Evolutionary conservation across 2,113 vertebrate species (phyloP).

Genomic region (Psettodes erumei): DNA sequence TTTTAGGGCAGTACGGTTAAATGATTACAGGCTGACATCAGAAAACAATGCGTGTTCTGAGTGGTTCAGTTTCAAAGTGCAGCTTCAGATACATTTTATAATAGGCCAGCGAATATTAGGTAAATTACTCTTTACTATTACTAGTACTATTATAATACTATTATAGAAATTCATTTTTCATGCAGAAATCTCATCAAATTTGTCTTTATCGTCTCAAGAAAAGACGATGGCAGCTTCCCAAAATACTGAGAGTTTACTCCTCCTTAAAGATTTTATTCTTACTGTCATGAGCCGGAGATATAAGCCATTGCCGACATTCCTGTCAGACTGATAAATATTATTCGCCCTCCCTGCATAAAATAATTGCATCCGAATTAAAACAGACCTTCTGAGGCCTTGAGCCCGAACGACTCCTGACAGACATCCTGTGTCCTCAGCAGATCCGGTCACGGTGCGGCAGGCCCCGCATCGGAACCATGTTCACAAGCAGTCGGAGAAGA

Average conservation of each 20-base stretch:
- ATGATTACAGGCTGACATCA: background rate
- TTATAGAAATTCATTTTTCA: background rate
- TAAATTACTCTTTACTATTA: background rate
- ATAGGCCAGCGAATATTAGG: background rate
- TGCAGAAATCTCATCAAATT: background rate
- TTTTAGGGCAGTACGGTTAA: background rate
- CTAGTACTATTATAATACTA: no score
- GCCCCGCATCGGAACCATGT: slow-evolving; percentile 86
- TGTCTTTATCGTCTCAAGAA: background rate
- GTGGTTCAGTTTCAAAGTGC: background rate
- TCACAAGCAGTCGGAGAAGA: slow-evolving; percentile 93
- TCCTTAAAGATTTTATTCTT: background rate
- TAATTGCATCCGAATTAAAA: background rate
- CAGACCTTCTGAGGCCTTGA: background rate
- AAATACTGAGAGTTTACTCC: background rate
- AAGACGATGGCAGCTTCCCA: background rate
- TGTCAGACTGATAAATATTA: background rate
- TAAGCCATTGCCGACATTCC: background rate
- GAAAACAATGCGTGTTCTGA: background rate
- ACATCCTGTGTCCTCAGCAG: slow-evolving; percentile 66
- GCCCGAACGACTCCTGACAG: no score
- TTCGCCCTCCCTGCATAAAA: background rate
- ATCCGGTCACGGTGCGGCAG: slow-evolving; percentile 86
- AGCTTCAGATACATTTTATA: background rate
- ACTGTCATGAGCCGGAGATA: background rate